These are phyloP conservation scores for Polietes domitor DNA, from an alignment of 2,888 invertebrate genomes.

Conservation along the genomic window DNA sequence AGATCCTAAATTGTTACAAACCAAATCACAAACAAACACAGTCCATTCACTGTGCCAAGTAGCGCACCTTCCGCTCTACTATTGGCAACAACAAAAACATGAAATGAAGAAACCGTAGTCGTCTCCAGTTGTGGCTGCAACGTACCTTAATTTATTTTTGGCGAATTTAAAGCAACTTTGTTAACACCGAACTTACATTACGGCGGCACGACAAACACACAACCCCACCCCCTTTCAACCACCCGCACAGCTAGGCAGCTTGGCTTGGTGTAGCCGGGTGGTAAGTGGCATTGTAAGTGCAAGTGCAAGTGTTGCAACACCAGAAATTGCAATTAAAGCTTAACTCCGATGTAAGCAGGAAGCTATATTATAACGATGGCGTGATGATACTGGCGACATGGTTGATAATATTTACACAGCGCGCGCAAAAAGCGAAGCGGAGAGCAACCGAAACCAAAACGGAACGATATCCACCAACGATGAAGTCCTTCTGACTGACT, in stretches of 20 bases:
- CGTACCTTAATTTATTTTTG: conserved; percentile 32
- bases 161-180: conserved; percentile 50
- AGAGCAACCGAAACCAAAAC: background rate
- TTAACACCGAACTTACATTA: conserved; percentile 37
- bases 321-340: conserved; percentile 67
- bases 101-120: too few species aligned
- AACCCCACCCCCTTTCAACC: background rate
- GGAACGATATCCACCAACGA: background rate
- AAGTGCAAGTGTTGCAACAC: conserved; percentile 45
- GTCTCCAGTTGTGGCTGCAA: background rate
- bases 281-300: conserved; percentile 1
- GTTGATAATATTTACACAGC: conserved; percentile 54
- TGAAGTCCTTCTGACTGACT: conserved; percentile 23
- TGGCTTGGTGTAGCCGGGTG: background rate
- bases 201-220: background rate
- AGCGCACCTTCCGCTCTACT: too few species aligned
- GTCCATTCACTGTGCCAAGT: too few species aligned
- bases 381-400: conserved; percentile 65
- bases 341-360: conserved; percentile 62
- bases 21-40: too few species aligned
- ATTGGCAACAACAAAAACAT: too few species aligned
- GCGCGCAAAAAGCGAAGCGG: conserved; percentile 22
- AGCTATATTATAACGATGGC: conserved; percentile 62
- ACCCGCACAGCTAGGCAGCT: background rate
- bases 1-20: too few species aligned